Base-by-base conservation (phyloP, 1,140 invertebrate species). In the Latrodectus geometricus region DNA sequence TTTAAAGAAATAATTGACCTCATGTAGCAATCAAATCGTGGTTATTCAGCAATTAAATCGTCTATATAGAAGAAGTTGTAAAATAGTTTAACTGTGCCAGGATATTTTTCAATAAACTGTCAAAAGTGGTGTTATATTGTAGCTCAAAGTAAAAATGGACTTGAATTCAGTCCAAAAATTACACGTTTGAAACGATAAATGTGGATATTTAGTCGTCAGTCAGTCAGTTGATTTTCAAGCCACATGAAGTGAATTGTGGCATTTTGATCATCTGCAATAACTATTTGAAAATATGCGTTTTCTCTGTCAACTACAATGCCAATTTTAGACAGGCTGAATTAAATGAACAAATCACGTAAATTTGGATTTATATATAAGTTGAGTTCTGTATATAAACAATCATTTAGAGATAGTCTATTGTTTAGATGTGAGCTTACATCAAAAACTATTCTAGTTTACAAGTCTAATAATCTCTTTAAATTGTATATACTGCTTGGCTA, bases 331-430 rank as follows among this genome's bases (percentile, higher is more conserved):
- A 66, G 4, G 4, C 77, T 1, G 17, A 61, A 61, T 3, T 61
- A 1, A 17, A 61, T 61, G 2, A 61, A 17, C 11, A 61, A 15
- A 66, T 56, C 35, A 48, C 3, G 66, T 9, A 69, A 15, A 66
- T 66, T 68, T 78, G 52, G 76, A 68, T 78, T 78, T 66, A 68
- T n/a, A n/a, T n/a, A n/a, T n/a, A n/a, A 23, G 48, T 69, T 79
- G 14, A 12, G 0, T 11, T 21, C 77, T 56, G 11, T 11, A 8
- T 14, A 4, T 17, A 61, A 61, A 61, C 54, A 61, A 35, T 76
- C 74, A 54, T 76, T 76, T 21, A 76, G 14, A 35, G 50, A 76
- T 9, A 65, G n/a, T 50, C 35, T 17, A 20, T n/a, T 50, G 23
- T 21, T 48, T 12, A 14, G 17, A 48, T 20, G 11, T 48, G 50